Percentiles rank a stretch among this genome's conserved stretches.
Evolutionary conservation across 2,113 vertebrate species (phyloP).

Genomic region (Tychaedon coryphoeus): DNA sequence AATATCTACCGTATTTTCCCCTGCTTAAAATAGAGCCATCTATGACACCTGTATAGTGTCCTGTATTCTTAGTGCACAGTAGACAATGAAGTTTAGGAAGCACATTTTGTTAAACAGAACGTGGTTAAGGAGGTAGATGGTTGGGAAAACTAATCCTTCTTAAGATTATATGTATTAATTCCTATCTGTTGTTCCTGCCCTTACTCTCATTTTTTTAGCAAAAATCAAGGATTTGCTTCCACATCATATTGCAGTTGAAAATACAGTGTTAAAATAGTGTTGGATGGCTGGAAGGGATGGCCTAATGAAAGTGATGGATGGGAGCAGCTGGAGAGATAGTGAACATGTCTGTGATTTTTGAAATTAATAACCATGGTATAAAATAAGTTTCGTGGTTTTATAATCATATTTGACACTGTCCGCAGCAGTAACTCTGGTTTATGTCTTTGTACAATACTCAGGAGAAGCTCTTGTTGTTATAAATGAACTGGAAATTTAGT

Average conservation of each 20-base stretch:
- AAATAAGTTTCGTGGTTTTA: neutral
- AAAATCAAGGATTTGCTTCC: neutral
- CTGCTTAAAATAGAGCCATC: neutral
- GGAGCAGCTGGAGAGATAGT: neutral
- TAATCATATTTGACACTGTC: neutral
- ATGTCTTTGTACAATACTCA: neutral
- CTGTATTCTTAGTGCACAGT: neutral
- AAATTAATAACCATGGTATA: neutral
- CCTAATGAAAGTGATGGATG: neutral
- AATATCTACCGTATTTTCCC: neutral
- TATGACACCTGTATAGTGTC: neutral
- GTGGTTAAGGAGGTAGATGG: neutral
- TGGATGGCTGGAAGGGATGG: neutral
- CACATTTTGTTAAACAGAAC: neutral
- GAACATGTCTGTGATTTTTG: neutral
- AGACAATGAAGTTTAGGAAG: neutral
- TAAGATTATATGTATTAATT: neutral
- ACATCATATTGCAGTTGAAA: neutral
- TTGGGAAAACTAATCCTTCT: neutral
- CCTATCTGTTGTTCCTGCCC: neutral
- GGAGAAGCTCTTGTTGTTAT: neutral
- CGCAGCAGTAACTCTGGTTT: neutral
- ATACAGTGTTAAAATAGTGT: neutral
- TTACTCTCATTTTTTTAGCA: neutral
- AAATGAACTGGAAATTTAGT: neutral